Evolutionary conservation across 1,140 invertebrate genomes (phyloP), one percentile per base, ranked within the genome.

Genomic region (Monochamus saltuarius): DNA sequence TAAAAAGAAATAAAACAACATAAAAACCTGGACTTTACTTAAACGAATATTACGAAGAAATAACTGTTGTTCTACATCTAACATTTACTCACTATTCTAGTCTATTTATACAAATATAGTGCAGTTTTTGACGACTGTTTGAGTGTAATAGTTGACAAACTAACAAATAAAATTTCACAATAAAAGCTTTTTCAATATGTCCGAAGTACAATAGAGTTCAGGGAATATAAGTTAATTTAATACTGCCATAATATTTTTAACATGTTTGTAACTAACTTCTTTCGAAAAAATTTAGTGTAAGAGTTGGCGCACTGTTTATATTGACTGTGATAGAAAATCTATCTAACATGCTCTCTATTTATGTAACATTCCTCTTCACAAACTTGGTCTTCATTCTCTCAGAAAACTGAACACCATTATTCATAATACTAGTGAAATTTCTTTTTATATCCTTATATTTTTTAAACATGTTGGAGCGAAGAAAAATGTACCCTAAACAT

Each of bases 301-400:
- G 34, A 22, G 16, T 54, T 59, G 53, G 52, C 65, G 60, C 62
- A 67, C 67, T 62, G 47, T 52, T 47, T 54, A 42, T 52, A 49
- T 59, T 56, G 59, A 63, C 67, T 69, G 67, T 69, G 67, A 69
- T 69, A 64, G 62, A 49, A 66, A 62, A 53, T 34, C 54, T 62
- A 61, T 56, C 55, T 57, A 56, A 61, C 53, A 67, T 51, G 65
- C 67, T 69, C 65, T 69, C 67, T 69, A 59, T 65, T 17, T 64
- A 64, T 61, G 42, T 60, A 36, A 62, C 62, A 69, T 51, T 51
- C 49, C 49, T 51, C 16, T 13, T 42, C 39, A n/a, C 39, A 42
- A 42, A 13, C 39, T 13, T 42, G n/a, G 16, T 42, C 39, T 13
- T 42, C 39, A 16, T 42, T 16, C 39, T 13, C n/a, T 42, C n/a